Conservation (phyloP, 2,113 vertebrate species). For the Corydoras sp. region DNA sequence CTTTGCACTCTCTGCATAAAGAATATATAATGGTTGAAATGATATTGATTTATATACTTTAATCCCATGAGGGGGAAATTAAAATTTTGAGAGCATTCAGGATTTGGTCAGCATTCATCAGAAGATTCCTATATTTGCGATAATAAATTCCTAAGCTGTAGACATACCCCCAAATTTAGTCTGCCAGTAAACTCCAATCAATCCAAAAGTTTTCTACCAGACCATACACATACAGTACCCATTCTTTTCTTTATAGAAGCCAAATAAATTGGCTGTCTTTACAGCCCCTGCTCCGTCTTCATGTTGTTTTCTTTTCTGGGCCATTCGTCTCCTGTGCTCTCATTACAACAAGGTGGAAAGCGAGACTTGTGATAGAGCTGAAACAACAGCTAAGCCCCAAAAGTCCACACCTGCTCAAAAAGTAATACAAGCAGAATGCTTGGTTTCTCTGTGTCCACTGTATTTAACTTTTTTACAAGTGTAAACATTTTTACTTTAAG, state of each 20-base stretch:
- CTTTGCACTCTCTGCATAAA: not conserved
- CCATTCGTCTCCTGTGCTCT: constrained; percentile 31
- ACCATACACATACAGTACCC: constrained; percentile 1
- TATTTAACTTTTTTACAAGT: constrained; percentile 8
- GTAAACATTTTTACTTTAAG: not conserved
- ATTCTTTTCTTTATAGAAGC: constrained; percentile 25
- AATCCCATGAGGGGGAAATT: no score
- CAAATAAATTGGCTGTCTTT: constrained; percentile 42
- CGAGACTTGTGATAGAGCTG: constrained; percentile 22
- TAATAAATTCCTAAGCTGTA: not conserved
- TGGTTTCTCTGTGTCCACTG: constrained; percentile 11
- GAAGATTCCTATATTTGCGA: not conserved
- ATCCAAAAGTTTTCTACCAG: constrained; percentile 24
- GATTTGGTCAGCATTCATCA: not conserved
- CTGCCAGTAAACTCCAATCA: constrained; percentile 4
- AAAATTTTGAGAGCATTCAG: not conserved
- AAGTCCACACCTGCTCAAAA: constrained; percentile 26
- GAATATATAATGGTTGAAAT: not conserved
- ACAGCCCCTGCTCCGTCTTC: constrained; percentile 32
- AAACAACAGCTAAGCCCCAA: constrained; percentile 38
- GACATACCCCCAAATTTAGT: constrained; percentile 5
- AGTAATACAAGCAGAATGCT: constrained; percentile 24
- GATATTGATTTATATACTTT: not conserved
- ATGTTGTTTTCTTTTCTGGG: constrained; percentile 36
- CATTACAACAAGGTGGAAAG: constrained; percentile 38